Conservation (phyloP, 2,888 invertebrate genomes). For the Cordylochernes scorpioides region DNA sequence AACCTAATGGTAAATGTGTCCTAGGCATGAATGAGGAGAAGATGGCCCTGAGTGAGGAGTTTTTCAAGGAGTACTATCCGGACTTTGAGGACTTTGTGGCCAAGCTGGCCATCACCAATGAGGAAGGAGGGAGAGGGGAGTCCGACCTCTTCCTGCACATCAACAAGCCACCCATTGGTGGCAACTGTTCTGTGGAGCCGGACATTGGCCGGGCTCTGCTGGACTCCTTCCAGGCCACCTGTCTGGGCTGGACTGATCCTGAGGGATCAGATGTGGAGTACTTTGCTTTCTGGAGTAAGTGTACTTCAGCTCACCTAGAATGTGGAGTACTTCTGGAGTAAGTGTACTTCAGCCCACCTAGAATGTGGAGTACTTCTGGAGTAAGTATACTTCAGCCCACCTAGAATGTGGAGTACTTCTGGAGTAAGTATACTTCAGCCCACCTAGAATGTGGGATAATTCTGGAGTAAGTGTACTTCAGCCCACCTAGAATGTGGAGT, state of each 20-base stretch:
- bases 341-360: no score
- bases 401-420: no score
- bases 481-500: no score
- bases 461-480: no score
- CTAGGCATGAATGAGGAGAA: slow-evolving; percentile 14
- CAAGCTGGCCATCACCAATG: slow-evolving; percentile 14
- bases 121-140: slow-evolving; percentile 13
- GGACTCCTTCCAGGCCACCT: slow-evolving; percentile 13
- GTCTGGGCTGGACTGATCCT: slow-evolving; percentile 15
- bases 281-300: slow-evolving; percentile 15
- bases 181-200: slow-evolving; percentile 13
- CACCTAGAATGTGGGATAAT: no score
- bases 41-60: slow-evolving; percentile 16
- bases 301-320: no score
- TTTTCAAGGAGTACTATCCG: slow-evolving; percentile 15
- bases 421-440: no score
- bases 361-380: no score
- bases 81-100: slow-evolving; percentile 15
- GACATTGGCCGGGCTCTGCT: slow-evolving; percentile 13
- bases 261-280: slow-evolving; percentile 15
- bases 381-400: no score
- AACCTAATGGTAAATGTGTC: no score
- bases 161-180: slow-evolving; percentile 16
- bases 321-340: no score
- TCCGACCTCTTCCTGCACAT: slow-evolving; percentile 15